Percentiles rank a stretch among this genome's conserved stretches.
These are phyloP conservation scores for Lepetodrilus schrolli DNA, from an alignment of 2,888 invertebrate species.

Conservation along the genomic window DNA sequence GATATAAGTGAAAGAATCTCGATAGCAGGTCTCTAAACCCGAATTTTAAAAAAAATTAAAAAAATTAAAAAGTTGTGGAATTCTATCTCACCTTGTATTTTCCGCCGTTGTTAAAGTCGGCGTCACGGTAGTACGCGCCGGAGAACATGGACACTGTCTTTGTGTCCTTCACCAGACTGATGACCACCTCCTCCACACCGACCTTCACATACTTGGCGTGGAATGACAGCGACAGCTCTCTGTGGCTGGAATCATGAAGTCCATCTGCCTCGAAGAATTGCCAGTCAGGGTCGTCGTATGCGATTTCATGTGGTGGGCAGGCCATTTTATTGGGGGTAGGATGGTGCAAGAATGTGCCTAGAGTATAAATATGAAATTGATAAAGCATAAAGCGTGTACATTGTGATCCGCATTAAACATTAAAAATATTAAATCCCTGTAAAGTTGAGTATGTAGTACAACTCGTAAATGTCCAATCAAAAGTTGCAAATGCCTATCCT, in stretches of 20 bases:
- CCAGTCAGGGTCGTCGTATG: not conserved
- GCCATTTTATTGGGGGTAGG: not conserved
- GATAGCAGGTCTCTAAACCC: no score
- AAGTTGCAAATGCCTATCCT: not conserved
- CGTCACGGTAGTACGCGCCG: slow-evolving; percentile 25
- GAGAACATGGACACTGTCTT: not conserved
- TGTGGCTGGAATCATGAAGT: not conserved
- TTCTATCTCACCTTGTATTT: slow-evolving; percentile 36
- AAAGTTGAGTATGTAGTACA: no score
- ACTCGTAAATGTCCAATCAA: slow-evolving; percentile 28
- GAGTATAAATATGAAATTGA: not conserved
- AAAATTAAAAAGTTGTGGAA: no score
- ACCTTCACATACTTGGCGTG: not conserved
- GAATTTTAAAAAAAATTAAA: no score
- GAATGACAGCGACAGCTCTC: not conserved
- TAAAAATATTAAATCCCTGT: no score
- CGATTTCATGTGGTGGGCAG: not conserved
- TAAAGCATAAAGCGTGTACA: no score
- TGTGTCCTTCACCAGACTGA: slow-evolving; percentile 13
- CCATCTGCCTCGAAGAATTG: not conserved
- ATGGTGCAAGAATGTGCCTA: not conserved
- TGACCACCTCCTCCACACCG: not conserved
- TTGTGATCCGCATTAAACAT: no score
- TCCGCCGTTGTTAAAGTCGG: slow-evolving; percentile 33
- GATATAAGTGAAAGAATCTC: no score